These are phyloP conservation scores for Oryzias javanicus DNA, from an alignment of 2,113 vertebrate genomes.

Conservation along the genomic window DNA sequence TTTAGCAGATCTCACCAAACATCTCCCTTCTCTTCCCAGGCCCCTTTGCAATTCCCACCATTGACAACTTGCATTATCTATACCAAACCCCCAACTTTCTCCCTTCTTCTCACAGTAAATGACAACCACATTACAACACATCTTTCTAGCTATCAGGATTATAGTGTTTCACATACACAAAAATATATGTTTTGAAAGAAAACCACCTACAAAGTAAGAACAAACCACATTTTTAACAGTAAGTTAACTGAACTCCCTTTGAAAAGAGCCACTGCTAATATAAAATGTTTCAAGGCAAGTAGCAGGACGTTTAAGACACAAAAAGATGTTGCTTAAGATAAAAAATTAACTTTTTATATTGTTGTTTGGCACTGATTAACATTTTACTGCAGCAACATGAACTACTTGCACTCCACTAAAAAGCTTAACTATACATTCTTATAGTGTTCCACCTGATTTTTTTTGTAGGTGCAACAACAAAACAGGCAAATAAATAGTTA, in stretches of 20 bases:
- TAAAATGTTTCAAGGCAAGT: neutral
- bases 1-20: slow-evolving; percentile 41
- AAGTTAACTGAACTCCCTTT: no score
- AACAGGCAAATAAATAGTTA: slow-evolving; percentile 2
- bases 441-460: neutral
- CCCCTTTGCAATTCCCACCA: slow-evolving; percentile 42
- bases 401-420: neutral
- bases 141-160: no score
- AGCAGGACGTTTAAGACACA: neutral
- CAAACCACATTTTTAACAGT: no score
- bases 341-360: neutral
- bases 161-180: no score
- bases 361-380: neutral
- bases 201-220: no score
- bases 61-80: slow-evolving; percentile 46
- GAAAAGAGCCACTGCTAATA: neutral
- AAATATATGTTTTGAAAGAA: no score
- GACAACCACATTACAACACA: slow-evolving; percentile 23
- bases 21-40: slow-evolving; percentile 48
- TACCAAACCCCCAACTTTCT: slow-evolving; percentile 25
- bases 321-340: neutral
- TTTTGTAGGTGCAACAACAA: neutral
- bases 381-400: neutral
- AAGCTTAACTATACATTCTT: neutral
- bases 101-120: slow-evolving; percentile 62